These are phyloP conservation scores for Atta colombica DNA, from an alignment of 1,140 invertebrate genomes.

Conservation along the genomic window DNA sequence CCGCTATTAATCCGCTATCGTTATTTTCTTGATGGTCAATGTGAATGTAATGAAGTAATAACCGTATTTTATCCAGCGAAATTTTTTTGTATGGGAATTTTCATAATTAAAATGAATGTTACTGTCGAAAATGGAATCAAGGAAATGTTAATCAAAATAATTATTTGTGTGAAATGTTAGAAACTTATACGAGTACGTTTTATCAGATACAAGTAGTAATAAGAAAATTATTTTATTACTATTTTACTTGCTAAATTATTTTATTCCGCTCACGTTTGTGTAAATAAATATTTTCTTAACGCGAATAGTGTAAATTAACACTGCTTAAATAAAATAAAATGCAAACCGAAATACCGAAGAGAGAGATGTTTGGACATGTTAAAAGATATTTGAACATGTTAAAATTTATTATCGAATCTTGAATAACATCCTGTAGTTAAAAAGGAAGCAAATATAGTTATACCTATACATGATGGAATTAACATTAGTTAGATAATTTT, in stretches of 20 bases:
- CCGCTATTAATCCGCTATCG: background rate
- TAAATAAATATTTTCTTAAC: background rate
- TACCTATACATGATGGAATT: background rate
- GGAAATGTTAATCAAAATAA: background rate
- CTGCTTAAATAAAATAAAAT: background rate
- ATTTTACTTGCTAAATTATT: background rate
- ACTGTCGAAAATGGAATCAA: background rate
- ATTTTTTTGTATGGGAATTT: background rate
- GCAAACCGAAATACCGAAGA: background rate
- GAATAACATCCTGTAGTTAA: background rate
- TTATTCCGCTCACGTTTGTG: background rate
- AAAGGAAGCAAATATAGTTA: background rate
- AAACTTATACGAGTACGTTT: background rate
- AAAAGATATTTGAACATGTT: background rate
- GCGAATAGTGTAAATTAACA: background rate
- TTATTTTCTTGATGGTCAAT: conserved; percentile 10
- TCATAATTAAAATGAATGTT: background rate
- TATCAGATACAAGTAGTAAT: background rate
- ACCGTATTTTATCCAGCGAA: background rate
- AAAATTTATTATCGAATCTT: background rate
- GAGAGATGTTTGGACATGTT: background rate
- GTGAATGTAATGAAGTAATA: background rate
- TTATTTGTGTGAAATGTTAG: background rate
- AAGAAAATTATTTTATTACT: background rate
- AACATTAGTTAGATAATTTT: background rate